These are phyloP conservation scores for Drosophila melanosoma DNA, from an alignment of 2,888 invertebrate species.

Conservation along the genomic window DNA sequence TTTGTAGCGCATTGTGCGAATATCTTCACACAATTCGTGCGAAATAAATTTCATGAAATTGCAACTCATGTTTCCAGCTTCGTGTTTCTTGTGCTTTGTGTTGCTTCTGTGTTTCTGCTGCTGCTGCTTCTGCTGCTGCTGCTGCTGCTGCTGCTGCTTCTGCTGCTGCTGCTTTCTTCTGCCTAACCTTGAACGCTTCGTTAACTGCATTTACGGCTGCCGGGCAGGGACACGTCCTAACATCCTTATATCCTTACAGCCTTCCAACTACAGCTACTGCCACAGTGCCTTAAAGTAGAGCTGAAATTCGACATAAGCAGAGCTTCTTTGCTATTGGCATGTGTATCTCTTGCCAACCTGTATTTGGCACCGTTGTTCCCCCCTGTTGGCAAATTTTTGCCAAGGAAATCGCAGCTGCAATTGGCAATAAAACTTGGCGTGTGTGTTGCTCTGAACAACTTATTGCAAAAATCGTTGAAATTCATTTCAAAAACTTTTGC, in stretches of 20 bases:
- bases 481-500: constrained; percentile 76
- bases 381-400: constrained; percentile 39
- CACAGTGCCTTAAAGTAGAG: constrained; percentile 25
- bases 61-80: constrained; percentile 67
- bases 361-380: constrained; percentile 2
- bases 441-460: constrained; percentile 18
- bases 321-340: constrained; percentile 4
- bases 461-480: constrained; percentile 44
- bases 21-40: constrained; percentile 63
- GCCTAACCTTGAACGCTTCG: constrained; percentile 75
- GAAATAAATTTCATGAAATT: constrained; percentile 74
- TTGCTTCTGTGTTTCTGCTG: constrained; percentile 21
- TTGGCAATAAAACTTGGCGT: constrained; percentile 58
- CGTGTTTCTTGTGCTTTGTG: constrained; percentile 37
- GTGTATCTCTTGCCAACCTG: constrained; percentile 2
- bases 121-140: constrained; percentile 3
- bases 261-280: constrained; percentile 7
- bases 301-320: constrained; percentile 28
- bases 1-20: constrained; percentile 53
- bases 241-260: not conserved
- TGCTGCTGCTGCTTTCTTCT: constrained; percentile 20
- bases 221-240: constrained; percentile 25
- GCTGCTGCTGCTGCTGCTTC: constrained; percentile 6
- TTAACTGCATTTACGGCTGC: constrained; percentile 70
- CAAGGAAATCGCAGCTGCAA: constrained; percentile 61